Conservation (phyloP, 2,113 vertebrate genomes). For the Acinonyx jubatus region DNA sequence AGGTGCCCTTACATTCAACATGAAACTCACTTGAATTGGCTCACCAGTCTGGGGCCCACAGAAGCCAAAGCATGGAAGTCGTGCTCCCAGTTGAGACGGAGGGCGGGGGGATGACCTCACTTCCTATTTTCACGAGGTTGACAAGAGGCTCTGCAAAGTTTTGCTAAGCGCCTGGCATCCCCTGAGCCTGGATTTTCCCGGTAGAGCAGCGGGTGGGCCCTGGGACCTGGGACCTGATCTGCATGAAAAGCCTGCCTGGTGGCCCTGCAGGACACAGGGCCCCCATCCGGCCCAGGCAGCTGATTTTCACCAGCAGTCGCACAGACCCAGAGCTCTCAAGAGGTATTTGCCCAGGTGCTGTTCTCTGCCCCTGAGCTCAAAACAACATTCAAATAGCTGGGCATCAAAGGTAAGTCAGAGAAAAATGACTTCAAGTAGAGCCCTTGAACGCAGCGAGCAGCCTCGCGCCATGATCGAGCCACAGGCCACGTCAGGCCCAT, state of each 20-base stretch:
- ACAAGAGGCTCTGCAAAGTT: not conserved
- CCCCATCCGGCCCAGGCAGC: not conserved
- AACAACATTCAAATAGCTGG: constrained; percentile 76
- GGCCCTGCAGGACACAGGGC: not conserved
- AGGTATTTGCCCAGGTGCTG: constrained; percentile 39
- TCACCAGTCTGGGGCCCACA: not conserved
- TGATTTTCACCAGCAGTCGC: not conserved
- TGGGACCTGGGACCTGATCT: not conserved
- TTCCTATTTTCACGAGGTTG: not conserved
- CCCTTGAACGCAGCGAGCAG: constrained; percentile 70
- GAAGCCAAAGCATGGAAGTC: not conserved
- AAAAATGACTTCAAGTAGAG: constrained; percentile 72
- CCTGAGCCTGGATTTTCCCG: not conserved
- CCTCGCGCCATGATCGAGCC: constrained; percentile 65
- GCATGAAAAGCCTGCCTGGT: not conserved
- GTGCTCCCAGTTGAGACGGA: not conserved
- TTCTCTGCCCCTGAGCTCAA: constrained; percentile 23
- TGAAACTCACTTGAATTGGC: too few relatives aligned
- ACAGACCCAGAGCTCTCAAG: not conserved
- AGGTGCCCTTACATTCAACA: not conserved
- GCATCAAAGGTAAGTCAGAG: constrained; percentile 81
- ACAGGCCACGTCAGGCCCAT: constrained; percentile 69
- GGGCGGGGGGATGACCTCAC: accelerated
- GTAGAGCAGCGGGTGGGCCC: not conserved
- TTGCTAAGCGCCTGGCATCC: accelerated